Conservation (phyloP, 2,113 vertebrate genomes). For the Pseudonaja textilis region DNA sequence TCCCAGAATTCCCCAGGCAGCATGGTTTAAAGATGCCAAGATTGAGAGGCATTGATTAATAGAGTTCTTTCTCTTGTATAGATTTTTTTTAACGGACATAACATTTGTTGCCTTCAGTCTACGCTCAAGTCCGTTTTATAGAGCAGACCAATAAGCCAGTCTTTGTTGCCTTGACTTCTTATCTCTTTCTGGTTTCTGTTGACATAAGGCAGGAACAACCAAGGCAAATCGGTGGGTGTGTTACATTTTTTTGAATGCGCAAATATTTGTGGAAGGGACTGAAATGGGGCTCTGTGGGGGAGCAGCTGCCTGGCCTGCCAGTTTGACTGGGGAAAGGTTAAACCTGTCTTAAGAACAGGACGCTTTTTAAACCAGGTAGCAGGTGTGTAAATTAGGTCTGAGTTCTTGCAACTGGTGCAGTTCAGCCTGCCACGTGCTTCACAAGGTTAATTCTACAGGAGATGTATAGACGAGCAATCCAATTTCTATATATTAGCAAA, state of each 20-base stretch:
- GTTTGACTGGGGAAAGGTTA: not conserved
- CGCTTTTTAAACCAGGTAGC: not conserved
- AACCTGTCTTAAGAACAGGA: slow-evolving; percentile 10
- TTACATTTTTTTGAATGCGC: not conserved
- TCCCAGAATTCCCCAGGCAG: not conserved
- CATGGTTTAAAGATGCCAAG: not conserved
- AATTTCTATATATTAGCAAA: slow-evolving; percentile 11
- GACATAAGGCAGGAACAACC: not conserved
- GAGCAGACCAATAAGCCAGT: accelerated
- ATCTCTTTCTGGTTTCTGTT: slow-evolving; percentile 15
- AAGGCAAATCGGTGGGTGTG: not conserved
- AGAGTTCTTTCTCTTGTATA: not conserved
- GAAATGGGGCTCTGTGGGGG: not conserved
- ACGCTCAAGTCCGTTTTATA: not conserved
- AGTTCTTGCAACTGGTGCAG: slow-evolving; percentile 18
- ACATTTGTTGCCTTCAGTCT: not conserved
- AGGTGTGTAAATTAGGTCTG: not conserved
- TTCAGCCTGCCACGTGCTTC: slow-evolving; percentile 69
- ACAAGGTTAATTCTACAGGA: slow-evolving; percentile 63
- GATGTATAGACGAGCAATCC: slow-evolving; percentile 14
- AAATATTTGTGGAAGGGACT: not conserved
- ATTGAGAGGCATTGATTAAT: not conserved
- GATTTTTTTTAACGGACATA: accelerated
- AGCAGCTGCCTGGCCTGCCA: not conserved
- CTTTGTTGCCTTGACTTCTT: not conserved